Conservation (phyloP, 2,113 vertebrate genomes). For the Chamaea fasciata region DNA sequence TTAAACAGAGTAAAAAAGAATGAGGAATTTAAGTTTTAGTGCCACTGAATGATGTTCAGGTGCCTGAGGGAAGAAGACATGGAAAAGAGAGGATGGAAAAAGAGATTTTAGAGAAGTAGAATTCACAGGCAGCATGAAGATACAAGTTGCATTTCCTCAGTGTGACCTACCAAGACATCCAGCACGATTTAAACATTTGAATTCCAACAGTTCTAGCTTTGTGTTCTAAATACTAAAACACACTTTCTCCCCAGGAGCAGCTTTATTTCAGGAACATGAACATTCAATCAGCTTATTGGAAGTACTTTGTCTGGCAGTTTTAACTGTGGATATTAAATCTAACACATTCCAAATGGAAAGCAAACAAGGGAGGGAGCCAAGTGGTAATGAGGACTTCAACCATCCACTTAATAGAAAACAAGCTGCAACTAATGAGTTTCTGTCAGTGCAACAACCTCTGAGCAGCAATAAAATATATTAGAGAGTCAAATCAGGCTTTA, state of each 20-base stretch:
- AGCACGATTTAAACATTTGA: background rate
- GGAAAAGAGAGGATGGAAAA: background rate
- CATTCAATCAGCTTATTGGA: constrained; percentile 1
- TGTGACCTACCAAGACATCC: background rate
- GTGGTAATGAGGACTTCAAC: constrained; percentile 38
- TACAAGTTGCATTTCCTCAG: background rate
- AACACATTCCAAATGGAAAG: constrained; percentile 40
- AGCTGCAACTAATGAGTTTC: constrained; percentile 47
- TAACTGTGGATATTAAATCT: constrained; percentile 31
- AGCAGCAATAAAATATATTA: constrained; percentile 21
- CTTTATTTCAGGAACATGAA: constrained; percentile 4
- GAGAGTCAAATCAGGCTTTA: constrained; percentile 25
- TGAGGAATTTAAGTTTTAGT: background rate
- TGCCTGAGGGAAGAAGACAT: background rate
- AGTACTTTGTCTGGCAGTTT: constrained; percentile 23
- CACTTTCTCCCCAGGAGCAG: background rate
- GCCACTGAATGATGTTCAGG: background rate
- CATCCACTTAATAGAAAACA: constrained; percentile 38
- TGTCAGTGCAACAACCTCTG: constrained; percentile 25
- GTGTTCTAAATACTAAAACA: background rate
- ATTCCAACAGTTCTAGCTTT: background rate
- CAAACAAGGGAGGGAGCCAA: constrained; percentile 28
- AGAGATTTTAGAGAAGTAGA: background rate
- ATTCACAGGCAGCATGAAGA: background rate
- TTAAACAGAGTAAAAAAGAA: background rate